phyloP scores from a whole-genome alignment of 1,140 invertebrate genomes.

The Aplysia californica region DNA sequence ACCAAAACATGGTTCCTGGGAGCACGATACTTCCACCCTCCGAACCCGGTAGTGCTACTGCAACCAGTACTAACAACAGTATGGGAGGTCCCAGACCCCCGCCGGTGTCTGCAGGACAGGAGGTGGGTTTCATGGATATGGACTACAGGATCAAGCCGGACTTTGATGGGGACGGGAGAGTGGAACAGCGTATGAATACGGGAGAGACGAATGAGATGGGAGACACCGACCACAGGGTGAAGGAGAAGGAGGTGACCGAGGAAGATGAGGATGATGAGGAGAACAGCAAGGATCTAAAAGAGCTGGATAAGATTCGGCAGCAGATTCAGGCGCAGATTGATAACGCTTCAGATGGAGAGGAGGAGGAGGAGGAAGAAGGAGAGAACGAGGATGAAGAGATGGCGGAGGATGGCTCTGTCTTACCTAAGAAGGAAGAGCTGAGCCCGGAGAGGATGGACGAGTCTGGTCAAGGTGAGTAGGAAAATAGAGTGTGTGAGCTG shows the following conservation, averaged over 20 bases:
- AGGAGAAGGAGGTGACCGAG: too few relatives aligned
- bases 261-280: slow-evolving; percentile 3
- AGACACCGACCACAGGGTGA: not conserved
- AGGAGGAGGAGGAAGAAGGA: slow-evolving; percentile 7
- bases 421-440: too few relatives aligned
- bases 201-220: not conserved
- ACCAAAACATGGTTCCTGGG: not conserved
- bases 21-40: too few relatives aligned
- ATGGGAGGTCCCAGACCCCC: too few relatives aligned
- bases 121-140: slow-evolving; percentile 21
- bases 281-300: slow-evolving; percentile 3
- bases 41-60: not conserved
- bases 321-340: slow-evolving; percentile 26
- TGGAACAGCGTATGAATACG: too few relatives aligned
- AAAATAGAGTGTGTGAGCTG: too few relatives aligned
- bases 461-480: too few relatives aligned
- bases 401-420: not conserved
- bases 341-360: slow-evolving; percentile 25
- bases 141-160: slow-evolving; percentile 17
- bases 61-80: not conserved
- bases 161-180: too few relatives aligned
- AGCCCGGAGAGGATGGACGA: too few relatives aligned
- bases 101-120: too few relatives aligned
- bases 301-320: slow-evolving; percentile 16
- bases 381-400: not conserved